Conservation (phyloP, 2,797 vertebrate species). For the Sarcoramphus papa region DNA sequence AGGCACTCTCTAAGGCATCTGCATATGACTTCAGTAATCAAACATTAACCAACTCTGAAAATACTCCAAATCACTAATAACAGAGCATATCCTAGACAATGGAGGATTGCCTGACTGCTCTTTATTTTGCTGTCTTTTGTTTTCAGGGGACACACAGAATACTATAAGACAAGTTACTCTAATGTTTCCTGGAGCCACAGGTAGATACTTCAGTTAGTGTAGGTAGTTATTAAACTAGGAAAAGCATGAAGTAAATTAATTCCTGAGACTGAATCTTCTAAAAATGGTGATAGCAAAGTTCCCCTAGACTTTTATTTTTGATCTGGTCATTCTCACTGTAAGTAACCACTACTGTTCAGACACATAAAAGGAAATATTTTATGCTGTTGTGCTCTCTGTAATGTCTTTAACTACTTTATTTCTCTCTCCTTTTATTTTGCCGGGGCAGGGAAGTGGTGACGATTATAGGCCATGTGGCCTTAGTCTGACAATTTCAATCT, state of each 20-base stretch:
- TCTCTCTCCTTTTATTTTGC: neutral
- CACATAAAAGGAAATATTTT: neutral
- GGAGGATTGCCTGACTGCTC: neutral
- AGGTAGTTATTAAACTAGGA: neutral
- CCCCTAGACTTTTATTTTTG: neutral
- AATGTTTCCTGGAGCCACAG: neutral
- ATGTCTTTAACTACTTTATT: neutral
- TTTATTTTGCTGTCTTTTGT: neutral
- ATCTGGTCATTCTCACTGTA: neutral
- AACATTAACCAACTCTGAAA: neutral
- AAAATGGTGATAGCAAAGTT: neutral
- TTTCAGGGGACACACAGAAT: neutral
- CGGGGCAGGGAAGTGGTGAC: neutral
- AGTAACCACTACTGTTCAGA: neutral
- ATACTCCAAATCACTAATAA: neutral
- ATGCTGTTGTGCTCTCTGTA: neutral
- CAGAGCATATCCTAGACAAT: neutral
- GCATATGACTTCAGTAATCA: neutral
- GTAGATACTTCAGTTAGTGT: neutral
- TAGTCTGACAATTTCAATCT: neutral
- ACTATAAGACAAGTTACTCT: neutral
- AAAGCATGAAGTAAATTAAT: neutral
- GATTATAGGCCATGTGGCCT: neutral
- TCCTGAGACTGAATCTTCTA: neutral
- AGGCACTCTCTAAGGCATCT: neutral